phyloP scores from a whole-genome alignment of 2,113 vertebrate genomes.

The Eptesicus fuscus region DNA sequence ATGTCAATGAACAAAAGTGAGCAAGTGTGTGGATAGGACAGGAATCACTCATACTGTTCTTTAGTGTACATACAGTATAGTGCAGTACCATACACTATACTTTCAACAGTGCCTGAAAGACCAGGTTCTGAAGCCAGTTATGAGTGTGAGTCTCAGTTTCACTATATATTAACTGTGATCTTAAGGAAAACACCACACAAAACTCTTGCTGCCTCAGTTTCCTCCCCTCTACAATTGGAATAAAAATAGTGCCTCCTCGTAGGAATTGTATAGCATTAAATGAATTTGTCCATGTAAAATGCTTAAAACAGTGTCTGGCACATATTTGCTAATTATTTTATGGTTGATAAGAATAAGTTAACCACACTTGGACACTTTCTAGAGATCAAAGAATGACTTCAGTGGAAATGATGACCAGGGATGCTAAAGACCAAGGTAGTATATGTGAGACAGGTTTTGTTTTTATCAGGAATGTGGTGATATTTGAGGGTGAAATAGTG shows the following conservation, averaged over 20 bases:
- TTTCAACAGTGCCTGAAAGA: neutral
- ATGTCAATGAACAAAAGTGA: neutral
- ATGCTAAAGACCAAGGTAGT: neutral
- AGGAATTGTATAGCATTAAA: neutral
- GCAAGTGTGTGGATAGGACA: no score
- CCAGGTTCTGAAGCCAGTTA: neutral
- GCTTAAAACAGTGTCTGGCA: neutral
- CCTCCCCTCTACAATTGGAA: neutral
- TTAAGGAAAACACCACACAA: neutral
- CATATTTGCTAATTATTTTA: neutral
- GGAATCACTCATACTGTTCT: neutral
- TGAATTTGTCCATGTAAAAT: neutral
- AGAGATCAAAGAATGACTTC: neutral
- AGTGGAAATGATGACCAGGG: neutral
- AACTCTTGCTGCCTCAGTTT: neutral
- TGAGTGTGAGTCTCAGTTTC: neutral
- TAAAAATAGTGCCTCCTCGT: neutral
- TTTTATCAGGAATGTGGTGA: neutral
- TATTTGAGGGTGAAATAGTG: neutral
- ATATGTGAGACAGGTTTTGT: neutral
- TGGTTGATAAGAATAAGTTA: neutral
- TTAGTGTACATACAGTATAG: neutral
- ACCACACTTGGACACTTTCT: neutral
- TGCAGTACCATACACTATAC: fast-evolving
- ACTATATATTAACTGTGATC: neutral